Conservation (phyloP, 1,140 invertebrate species). For the Drusus annulatus region DNA sequence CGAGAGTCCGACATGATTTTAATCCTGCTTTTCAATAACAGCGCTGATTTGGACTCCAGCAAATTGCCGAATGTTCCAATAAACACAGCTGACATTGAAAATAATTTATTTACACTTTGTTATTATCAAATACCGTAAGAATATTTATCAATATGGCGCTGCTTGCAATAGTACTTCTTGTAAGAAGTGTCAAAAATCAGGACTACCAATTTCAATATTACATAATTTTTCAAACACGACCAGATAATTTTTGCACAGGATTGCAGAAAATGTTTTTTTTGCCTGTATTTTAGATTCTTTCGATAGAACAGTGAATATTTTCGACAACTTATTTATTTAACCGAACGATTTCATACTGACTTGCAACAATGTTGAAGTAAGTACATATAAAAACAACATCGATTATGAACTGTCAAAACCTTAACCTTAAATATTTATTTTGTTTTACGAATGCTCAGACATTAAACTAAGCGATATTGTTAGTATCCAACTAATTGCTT, state of each 20-base stretch:
- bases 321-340: no score
- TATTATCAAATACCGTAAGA: conserved; percentile 14
- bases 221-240: no score
- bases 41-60: conserved; percentile 12
- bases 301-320: no score
- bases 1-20: conserved; percentile 52
- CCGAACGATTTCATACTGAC: background rate
- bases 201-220: conserved; percentile 11
- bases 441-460: no score
- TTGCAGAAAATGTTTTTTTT: no score
- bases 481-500: no score
- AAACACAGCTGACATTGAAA: conserved; percentile 46
- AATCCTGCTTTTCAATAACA: conserved; percentile 41
- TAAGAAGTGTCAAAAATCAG: conserved; percentile 38
- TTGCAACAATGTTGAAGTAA: background rate
- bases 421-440: no score
- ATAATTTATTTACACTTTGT: background rate
- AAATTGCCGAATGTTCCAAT: conserved; percentile 4
- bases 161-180: background rate
- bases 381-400: background rate
- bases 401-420: no score
- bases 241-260: no score
- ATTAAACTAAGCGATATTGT: no score
- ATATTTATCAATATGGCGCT: background rate
- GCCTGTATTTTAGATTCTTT: no score